Percentiles rank a stretch among this genome's conserved stretches.
Conservation (phyloP, 92 coral and sea anemone species). For the Heteractis magnifica region DNA sequence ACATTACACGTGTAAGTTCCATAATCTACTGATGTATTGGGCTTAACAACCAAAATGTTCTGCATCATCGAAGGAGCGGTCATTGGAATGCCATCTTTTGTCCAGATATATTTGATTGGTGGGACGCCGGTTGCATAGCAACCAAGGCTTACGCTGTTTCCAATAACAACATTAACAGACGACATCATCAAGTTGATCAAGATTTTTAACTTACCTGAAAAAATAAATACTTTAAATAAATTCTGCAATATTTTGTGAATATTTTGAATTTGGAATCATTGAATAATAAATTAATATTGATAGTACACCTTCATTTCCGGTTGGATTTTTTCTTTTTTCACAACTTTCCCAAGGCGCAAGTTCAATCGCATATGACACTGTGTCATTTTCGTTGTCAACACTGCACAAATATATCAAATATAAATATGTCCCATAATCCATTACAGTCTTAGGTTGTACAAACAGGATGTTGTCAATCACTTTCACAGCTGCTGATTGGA, state of each 20-base stretch:
- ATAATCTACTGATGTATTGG: background rate
- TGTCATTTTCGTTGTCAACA: background rate
- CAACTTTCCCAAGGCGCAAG: no score
- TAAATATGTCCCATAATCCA: slow-evolving; percentile 6
- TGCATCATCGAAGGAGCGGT: background rate
- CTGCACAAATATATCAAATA: no score
- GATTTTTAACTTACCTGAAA: background rate
- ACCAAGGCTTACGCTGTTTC: background rate
- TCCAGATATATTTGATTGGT: slow-evolving; percentile 15
- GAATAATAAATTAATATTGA: no score
- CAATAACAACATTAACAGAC: background rate
- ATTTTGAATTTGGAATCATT: no score
- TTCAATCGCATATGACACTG: background rate
- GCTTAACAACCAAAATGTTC: background rate
- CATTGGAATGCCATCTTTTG: slow-evolving; percentile 10
- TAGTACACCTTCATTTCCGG: no score
- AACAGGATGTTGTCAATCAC: background rate
- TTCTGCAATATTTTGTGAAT: no score
- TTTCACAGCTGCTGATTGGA: slow-evolving; percentile 1
- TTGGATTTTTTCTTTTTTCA: no score
- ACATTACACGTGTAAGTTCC: background rate
- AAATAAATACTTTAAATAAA: background rate
- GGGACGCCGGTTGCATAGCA: slow-evolving; percentile 11
- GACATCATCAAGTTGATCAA: background rate
- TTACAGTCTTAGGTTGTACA: background rate